A percentile compares a stretch with the other conserved stretches of the same genome.
These are phyloP conservation scores for Conops quadrifasciatus DNA, from an alignment of 2,888 invertebrate genomes.

Conservation along the genomic window DNA sequence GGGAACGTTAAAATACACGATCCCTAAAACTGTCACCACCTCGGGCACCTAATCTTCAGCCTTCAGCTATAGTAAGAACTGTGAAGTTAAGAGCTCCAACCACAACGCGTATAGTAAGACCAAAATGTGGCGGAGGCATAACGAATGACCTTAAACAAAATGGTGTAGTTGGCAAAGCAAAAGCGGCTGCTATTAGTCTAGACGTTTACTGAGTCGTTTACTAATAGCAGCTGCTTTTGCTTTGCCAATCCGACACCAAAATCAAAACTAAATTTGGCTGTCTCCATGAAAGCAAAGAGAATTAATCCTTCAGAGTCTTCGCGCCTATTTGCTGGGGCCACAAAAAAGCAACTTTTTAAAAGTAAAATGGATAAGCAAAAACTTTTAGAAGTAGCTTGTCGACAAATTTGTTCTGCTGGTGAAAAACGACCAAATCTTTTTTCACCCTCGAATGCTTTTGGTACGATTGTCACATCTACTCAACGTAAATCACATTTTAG, in stretches of 20 bases:
- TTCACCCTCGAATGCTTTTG: slow-evolving; percentile 40
- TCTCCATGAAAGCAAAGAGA: slow-evolving; percentile 45
- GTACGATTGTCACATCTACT: slow-evolving; percentile 49
- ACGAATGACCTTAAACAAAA: neutral
- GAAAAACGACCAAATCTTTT: slow-evolving; percentile 42
- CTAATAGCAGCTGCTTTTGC: too few species aligned
- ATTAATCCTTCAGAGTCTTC: slow-evolving; percentile 18
- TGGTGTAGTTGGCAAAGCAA: slow-evolving; percentile 36
- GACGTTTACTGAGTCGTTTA: too few species aligned
- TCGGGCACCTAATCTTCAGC: neutral
- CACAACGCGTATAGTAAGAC: neutral
- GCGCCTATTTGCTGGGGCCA: neutral
- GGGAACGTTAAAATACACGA: too few species aligned
- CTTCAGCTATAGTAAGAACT: neutral
- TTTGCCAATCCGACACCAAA: slow-evolving; percentile 17
- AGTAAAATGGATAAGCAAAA: slow-evolving; percentile 35
- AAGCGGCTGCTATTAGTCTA: slow-evolving; percentile 17
- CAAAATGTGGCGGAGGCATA: slow-evolving; percentile 8
- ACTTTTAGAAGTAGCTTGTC: neutral
- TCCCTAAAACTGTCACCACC: slow-evolving; percentile 19
- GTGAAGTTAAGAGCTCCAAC: neutral
- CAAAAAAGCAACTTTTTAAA: slow-evolving; percentile 1
- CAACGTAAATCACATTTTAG: slow-evolving; percentile 41
- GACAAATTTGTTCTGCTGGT: neutral
- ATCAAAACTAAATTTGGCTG: slow-evolving; percentile 39